Evolutionary conservation across 2,113 vertebrate species (phyloP).

Genomic region (Aplodontia rufa): DNA sequence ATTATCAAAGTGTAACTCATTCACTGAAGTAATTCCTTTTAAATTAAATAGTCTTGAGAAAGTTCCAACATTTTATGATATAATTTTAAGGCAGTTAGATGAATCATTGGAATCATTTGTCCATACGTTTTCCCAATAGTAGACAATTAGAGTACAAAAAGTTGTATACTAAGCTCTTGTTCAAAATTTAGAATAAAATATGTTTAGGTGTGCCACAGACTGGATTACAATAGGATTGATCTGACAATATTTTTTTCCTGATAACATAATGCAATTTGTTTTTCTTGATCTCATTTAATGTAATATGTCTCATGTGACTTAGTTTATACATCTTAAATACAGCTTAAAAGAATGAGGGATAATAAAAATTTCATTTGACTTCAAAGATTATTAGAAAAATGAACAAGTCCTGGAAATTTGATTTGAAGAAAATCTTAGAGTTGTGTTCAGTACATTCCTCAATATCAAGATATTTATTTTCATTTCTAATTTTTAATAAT

Average conservation of each 20-base stretch:
- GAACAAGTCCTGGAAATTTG: not conserved
- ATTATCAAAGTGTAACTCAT: not conserved
- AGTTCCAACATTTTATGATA: not conserved
- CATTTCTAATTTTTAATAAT: not conserved
- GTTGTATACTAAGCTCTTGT: not conserved
- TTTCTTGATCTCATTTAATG: not conserved
- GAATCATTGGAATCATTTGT: not conserved
- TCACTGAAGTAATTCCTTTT: not conserved
- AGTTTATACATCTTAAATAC: not conserved
- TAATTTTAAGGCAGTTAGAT: conserved; percentile 31
- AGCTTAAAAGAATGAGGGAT: not conserved
- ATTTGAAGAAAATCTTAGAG: not conserved
- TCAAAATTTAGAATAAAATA: not conserved
- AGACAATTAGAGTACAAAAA: not conserved
- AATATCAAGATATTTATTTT: not conserved
- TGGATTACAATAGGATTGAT: not conserved
- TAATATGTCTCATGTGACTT: not conserved
- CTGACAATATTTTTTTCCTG: not conserved
- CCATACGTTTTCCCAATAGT: not conserved
- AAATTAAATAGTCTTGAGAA: not conserved
- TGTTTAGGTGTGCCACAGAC: not conserved
- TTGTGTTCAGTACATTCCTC: not conserved
- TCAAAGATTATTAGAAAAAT: not conserved
- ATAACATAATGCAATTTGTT: not conserved
- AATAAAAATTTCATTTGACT: not conserved